Evolutionary conservation across 2,888 invertebrate species (phyloP).

Genomic region (Volucella inanis): DNA sequence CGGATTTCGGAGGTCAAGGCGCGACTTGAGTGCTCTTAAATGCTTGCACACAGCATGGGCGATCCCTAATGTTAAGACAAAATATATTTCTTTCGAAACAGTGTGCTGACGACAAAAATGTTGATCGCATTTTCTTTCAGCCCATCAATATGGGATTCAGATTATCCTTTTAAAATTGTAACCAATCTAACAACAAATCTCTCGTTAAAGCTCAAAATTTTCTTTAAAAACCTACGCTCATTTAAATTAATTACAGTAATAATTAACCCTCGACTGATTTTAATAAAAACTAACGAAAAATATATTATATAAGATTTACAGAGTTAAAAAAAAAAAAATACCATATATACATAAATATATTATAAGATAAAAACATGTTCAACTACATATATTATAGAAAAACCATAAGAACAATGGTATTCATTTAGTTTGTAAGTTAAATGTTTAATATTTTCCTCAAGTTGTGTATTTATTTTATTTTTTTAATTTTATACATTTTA

Average conservation of each 20-base stretch:
- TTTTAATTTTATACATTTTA: neutral
- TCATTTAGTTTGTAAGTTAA: constrained; percentile 40
- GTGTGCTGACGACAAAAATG: no score
- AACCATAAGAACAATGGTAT: constrained; percentile 23
- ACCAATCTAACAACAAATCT: neutral
- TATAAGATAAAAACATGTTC: constrained; percentile 18
- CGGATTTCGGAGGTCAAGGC: no score
- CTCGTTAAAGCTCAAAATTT: neutral
- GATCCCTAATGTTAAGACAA: no score
- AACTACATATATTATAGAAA: constrained; percentile 31
- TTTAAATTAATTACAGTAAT: constrained; percentile 42
- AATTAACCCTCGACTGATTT: constrained; percentile 69
- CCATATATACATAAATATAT: neutral
- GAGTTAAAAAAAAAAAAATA: constrained; percentile 17
- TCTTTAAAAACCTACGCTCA: constrained; percentile 12
- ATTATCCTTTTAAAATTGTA: neutral
- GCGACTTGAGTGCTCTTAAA: no score
- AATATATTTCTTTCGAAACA: no score
- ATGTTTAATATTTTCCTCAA: constrained; percentile 41
- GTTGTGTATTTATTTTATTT: constrained; percentile 33
- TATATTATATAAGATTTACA: constrained; percentile 28
- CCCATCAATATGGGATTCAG: no score
- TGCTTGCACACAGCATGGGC: no score
- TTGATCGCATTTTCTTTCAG: no score
- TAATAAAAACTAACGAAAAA: constrained; percentile 34